Evolutionary conservation across 2,888 invertebrate genomes (phyloP).

Genomic region (Lysandra bellargus): DNA sequence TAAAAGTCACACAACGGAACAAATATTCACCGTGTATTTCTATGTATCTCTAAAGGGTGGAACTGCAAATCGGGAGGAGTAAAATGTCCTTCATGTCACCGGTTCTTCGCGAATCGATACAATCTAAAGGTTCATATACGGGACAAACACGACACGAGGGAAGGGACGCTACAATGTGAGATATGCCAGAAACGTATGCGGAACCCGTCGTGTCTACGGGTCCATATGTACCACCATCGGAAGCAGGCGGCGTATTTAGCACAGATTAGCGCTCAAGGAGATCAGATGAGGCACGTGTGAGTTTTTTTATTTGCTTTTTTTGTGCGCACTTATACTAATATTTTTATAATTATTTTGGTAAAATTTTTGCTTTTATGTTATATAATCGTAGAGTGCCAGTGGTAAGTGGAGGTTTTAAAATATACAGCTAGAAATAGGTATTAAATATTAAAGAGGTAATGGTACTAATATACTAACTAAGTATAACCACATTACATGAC

Average conservation of each 20-base stretch:
- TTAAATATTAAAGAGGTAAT: no score
- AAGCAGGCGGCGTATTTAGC: constrained; percentile 79
- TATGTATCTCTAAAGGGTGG: constrained; percentile 55
- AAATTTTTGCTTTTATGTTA: not conserved
- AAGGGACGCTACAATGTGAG: constrained; percentile 84
- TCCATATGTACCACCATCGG: constrained; percentile 84
- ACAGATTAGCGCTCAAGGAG: constrained; percentile 60
- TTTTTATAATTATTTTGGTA: not conserved
- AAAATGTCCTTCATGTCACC: constrained; percentile 83
- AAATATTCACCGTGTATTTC: constrained; percentile 8
- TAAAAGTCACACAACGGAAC: not conserved
- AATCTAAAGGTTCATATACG: constrained; percentile 86
- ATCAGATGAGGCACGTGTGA: constrained; percentile 59
- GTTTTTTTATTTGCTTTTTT: constrained; percentile 40
- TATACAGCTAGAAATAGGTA: no score
- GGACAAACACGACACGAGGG: constrained; percentile 85
- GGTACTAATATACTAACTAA: no score
- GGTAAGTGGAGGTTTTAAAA: no score
- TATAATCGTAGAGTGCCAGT: not conserved
- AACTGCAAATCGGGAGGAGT: constrained; percentile 78
- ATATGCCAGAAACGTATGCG: constrained; percentile 85
- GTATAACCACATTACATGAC: no score
- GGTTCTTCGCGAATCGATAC: constrained; percentile 84
- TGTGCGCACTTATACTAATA: not conserved
- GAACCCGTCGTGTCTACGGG: constrained; percentile 82